A percentile compares a stretch with the other conserved stretches of the same genome.
Evolutionary conservation across 2,113 vertebrate genomes (phyloP).

Genomic region (Solea senegalensis): DNA sequence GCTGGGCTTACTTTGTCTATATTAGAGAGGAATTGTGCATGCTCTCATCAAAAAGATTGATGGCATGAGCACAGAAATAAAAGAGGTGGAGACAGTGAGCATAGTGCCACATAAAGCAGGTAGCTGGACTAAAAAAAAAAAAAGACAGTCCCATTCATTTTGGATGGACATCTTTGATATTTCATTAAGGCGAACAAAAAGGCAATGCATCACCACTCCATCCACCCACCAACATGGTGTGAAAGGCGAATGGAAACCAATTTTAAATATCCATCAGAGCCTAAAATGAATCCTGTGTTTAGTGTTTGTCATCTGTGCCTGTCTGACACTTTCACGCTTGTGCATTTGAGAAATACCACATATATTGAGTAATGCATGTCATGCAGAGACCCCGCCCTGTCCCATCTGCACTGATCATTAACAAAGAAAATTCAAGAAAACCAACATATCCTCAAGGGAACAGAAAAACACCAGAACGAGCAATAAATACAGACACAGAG

Average conservation of each 20-base stretch:
- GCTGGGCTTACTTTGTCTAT: slow-evolving; percentile 74
- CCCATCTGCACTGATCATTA: slow-evolving; percentile 7
- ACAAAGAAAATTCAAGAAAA: too few species aligned
- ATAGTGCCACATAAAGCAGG: slow-evolving; percentile 48
- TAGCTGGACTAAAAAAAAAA: slow-evolving; percentile 48
- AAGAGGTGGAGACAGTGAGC: slow-evolving; percentile 53
- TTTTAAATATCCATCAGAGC: slow-evolving; percentile 62
- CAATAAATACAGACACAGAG: background rate
- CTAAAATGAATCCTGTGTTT: slow-evolving; percentile 53
- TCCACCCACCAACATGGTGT: slow-evolving; percentile 28
- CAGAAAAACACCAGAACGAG: background rate
- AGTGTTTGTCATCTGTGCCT: slow-evolving; percentile 27
- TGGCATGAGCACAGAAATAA: slow-evolving; percentile 58
- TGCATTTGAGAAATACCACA: slow-evolving; percentile 34
- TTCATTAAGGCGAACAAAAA: slow-evolving; percentile 51
- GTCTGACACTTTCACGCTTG: slow-evolving; percentile 28
- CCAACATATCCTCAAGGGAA: background rate
- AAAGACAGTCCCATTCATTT: slow-evolving; percentile 55
- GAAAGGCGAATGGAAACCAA: slow-evolving; percentile 55
- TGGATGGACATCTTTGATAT: slow-evolving; percentile 59
- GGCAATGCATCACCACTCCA: slow-evolving; percentile 40
- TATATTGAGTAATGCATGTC: slow-evolving; percentile 14
- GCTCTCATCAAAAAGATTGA: slow-evolving; percentile 72
- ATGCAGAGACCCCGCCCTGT: background rate
- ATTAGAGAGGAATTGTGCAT: slow-evolving; percentile 64